phyloP scores from a whole-genome alignment of 2,888 invertebrate species.

The Aphidoletes aphidimyza region DNA sequence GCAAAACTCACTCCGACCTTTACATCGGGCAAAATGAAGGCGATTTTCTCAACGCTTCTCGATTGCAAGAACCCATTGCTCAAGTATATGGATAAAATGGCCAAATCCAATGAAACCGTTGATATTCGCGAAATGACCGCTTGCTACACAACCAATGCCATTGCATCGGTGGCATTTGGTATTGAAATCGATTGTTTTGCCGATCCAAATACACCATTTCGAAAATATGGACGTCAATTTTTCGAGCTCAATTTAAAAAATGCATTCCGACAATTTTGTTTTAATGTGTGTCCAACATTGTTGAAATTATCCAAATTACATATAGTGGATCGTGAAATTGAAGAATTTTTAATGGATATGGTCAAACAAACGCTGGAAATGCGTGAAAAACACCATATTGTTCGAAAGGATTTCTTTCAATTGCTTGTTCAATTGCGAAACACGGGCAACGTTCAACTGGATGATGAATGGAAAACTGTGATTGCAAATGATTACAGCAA shows the following conservation, averaged over 20 bases:
- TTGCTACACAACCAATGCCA: conserved; percentile 62
- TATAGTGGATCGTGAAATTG: conserved; percentile 59
- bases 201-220: conserved; percentile 60
- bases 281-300: conserved; percentile 57
- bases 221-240: conserved; percentile 59
- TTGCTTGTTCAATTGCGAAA: conserved; percentile 62
- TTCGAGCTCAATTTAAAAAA: conserved; percentile 59
- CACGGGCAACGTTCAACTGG: conserved; percentile 56
- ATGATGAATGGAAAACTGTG: conserved; percentile 55
- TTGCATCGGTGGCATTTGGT: conserved; percentile 63
- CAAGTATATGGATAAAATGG: conserved; percentile 63
- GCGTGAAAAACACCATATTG: conserved; percentile 61
- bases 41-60: conserved; percentile 69
- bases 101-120: conserved; percentile 63
- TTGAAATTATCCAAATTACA: conserved; percentile 58
- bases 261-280: conserved; percentile 53
- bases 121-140: conserved; percentile 65
- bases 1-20: conserved; percentile 72
- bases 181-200: conserved; percentile 60
- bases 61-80: conserved; percentile 66
- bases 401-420: conserved; percentile 63
- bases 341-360: conserved; percentile 62
- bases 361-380: conserved; percentile 61
- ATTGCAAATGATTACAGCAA: conserved; percentile 1
- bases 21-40: conserved; percentile 70